Conservation (phyloP, 2,888 invertebrate species). For the Timema cristinae region DNA sequence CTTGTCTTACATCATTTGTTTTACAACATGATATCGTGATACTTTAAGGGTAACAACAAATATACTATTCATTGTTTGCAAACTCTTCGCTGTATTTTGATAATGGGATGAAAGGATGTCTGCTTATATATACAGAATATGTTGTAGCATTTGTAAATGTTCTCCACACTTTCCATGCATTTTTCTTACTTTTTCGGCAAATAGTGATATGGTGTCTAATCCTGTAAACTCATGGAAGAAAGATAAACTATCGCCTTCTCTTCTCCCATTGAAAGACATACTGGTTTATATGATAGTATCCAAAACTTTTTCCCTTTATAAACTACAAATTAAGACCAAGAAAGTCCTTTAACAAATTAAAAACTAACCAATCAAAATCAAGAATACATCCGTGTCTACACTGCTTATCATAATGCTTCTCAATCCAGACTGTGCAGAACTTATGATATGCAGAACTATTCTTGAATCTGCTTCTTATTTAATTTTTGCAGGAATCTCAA, state of each 20-base stretch:
- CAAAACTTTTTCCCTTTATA: neutral
- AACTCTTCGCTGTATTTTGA: neutral
- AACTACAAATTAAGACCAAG: neutral
- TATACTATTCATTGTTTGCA: neutral
- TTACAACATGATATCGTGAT: neutral
- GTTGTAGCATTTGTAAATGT: neutral
- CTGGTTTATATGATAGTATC: neutral
- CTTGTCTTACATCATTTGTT: neutral
- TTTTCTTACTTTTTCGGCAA: neutral
- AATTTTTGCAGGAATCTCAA: neutral
- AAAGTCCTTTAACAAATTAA: neutral
- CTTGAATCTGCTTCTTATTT: constrained; percentile 4
- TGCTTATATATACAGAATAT: neutral
- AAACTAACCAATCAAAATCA: constrained; percentile 6
- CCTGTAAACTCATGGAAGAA: constrained; percentile 3
- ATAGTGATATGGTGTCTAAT: neutral
- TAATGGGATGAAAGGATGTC: neutral
- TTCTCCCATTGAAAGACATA: neutral
- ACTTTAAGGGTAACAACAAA: neutral
- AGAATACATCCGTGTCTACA: neutral
- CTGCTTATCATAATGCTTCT: neutral
- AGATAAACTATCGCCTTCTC: neutral
- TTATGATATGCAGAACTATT: constrained; percentile 2
- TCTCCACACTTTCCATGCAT: neutral
- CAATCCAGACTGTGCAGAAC: neutral